Percentiles rank a stretch among this genome's conserved stretches.
phyloP scores from a whole-genome alignment of 2,797 vertebrate genomes.

The Lithobates pipiens region DNA sequence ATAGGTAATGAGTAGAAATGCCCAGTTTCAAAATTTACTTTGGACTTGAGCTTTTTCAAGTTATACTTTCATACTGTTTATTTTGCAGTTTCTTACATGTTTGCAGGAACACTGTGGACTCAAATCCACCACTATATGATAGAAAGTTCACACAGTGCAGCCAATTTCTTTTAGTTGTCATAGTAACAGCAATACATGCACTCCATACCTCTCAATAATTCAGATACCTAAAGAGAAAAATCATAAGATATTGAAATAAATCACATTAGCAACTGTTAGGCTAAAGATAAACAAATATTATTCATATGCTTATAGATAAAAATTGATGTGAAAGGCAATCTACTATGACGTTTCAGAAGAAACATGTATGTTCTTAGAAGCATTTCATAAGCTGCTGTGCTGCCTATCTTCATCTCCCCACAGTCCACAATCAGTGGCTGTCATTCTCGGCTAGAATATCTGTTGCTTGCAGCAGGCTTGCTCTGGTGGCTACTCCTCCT shows the following conservation, averaged over 20 bases:
- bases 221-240: neutral
- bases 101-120: neutral
- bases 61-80: neutral
- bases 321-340: neutral
- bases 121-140: neutral
- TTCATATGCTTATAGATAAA: neutral
- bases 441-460: too few relatives aligned
- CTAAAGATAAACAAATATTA: neutral
- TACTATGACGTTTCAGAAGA: too few relatives aligned
- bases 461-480: too few relatives aligned
- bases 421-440: too few relatives aligned
- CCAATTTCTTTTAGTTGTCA: neutral
- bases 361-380: too few relatives aligned
- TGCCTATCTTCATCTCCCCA: too few relatives aligned
- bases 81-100: neutral
- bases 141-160: conserved; percentile 3
- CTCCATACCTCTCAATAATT: conserved; percentile 2
- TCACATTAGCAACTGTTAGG: neutral
- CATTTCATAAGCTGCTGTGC: too few relatives aligned
- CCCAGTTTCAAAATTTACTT: neutral
- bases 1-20: neutral
- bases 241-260: neutral
- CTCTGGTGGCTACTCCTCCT: too few relatives aligned
- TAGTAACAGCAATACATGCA: neutral
- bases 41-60: neutral